phyloP scores from a whole-genome alignment of 2,888 invertebrate genomes.

The Odontocerum albicorne region DNA sequence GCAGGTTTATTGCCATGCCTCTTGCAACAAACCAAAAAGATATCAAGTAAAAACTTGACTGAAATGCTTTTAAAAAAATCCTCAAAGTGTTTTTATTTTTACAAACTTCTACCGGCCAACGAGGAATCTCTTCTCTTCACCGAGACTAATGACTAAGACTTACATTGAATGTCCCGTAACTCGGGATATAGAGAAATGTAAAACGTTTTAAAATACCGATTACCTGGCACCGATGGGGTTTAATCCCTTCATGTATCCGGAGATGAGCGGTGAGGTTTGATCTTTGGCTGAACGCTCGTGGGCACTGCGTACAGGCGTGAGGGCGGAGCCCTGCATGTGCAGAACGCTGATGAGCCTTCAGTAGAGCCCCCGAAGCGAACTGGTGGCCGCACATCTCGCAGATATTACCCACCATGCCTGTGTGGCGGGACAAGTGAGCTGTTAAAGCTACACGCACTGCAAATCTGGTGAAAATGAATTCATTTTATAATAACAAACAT shows the following conservation, averaged over 20 bases:
- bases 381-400: conserved; percentile 23
- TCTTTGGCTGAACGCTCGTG: conserved; percentile 6
- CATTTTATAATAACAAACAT: background rate
- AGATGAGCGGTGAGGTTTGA: conserved; percentile 19
- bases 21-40: too few relatives aligned
- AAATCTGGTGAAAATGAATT: conserved; percentile 5
- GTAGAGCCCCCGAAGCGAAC: conserved; percentile 10
- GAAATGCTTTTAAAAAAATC: too few relatives aligned
- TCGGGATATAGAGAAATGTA: too few relatives aligned
- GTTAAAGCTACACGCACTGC: conserved; percentile 7
- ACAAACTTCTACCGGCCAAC: too few relatives aligned
- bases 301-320: conserved; percentile 6
- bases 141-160: too few relatives aligned
- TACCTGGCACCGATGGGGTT: conserved; percentile 20
- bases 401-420: conserved; percentile 8
- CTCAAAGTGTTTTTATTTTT: too few relatives aligned
- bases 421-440: conserved; percentile 17
- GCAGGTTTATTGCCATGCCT: too few relatives aligned
- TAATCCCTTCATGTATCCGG: conserved; percentile 14
- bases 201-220: too few relatives aligned
- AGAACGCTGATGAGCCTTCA: conserved; percentile 11
- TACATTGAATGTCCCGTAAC: too few relatives aligned
- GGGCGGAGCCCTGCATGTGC: background rate
- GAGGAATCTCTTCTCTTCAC: too few relatives aligned
- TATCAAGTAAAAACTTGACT: too few relatives aligned